Conservation (phyloP, 2,797 vertebrate species). For the Clamator glandarius region DNA sequence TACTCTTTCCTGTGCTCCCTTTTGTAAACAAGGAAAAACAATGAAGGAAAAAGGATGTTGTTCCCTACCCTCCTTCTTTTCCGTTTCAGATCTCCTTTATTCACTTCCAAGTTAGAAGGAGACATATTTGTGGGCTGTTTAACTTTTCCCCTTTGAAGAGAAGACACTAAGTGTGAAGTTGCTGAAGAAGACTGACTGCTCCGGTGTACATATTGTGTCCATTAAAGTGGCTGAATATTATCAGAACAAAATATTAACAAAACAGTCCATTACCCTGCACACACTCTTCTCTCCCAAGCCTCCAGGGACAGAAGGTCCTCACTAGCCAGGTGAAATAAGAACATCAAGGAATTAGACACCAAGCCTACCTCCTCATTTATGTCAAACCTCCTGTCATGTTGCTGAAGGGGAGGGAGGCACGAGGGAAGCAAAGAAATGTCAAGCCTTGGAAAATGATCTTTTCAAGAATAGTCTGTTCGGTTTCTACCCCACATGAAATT, state of each 20-base stretch:
- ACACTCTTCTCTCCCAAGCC: not conserved
- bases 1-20: not conserved
- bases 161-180: not conserved
- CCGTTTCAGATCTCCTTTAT: not conserved
- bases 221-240: not conserved
- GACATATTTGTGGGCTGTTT: not conserved
- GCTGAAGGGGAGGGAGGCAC: not conserved
- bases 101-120: not conserved
- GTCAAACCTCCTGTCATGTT: not conserved
- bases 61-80: not conserved
- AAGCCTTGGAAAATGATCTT: not conserved
- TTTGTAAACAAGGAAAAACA: not conserved
- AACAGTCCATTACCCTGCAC: not conserved
- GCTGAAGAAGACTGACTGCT: not conserved
- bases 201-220: not conserved
- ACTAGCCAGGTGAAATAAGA: not conserved
- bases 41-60: not conserved
- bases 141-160: not conserved
- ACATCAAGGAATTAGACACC: not conserved
- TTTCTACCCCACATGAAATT: not conserved
- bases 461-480: not conserved
- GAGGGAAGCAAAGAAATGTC: not conserved
- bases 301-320: not conserved
- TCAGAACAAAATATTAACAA: not conserved
- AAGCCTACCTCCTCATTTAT: not conserved